Conservation (phyloP, 2,113 vertebrate genomes). For the Pterocles burchelli region DNA sequence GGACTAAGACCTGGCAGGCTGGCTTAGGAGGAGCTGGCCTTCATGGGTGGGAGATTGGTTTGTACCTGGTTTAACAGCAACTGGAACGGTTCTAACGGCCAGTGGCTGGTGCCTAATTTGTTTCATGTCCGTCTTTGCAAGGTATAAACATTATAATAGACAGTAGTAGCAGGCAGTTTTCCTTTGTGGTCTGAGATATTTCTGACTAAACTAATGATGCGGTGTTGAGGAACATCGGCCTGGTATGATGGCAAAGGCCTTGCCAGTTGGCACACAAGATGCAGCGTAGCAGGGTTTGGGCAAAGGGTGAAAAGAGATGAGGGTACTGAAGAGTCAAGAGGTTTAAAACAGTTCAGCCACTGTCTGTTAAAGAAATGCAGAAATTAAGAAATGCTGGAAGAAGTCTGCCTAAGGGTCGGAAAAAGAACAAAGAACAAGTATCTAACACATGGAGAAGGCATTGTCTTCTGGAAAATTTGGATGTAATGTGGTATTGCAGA, state of each 20-base stretch:
- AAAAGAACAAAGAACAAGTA: background rate
- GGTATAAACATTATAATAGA: background rate
- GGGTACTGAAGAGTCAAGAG: background rate
- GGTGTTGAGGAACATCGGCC: background rate
- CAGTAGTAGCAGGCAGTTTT: background rate
- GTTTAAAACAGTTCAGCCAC: background rate
- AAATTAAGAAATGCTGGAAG: background rate
- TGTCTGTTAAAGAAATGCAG: background rate
- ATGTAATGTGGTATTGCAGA: background rate
- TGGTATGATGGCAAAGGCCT: too few relatives aligned
- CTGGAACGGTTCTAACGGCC: too few relatives aligned
- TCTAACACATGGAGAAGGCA: background rate
- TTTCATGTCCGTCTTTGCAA: background rate
- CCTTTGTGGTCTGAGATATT: background rate
- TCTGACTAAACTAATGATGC: background rate
- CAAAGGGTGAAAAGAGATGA: background rate
- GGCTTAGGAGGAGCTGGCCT: background rate
- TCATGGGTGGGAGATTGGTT: too few relatives aligned
- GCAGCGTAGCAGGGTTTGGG: rapidly evolving
- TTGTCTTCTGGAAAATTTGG: background rate
- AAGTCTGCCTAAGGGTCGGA: background rate
- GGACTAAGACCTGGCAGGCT: too few relatives aligned
- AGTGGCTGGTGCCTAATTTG: background rate
- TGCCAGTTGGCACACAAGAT: background rate
- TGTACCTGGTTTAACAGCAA: background rate